phyloP scores from a whole-genome alignment of 2,888 invertebrate genomes.

The Empis stercorea region DNA sequence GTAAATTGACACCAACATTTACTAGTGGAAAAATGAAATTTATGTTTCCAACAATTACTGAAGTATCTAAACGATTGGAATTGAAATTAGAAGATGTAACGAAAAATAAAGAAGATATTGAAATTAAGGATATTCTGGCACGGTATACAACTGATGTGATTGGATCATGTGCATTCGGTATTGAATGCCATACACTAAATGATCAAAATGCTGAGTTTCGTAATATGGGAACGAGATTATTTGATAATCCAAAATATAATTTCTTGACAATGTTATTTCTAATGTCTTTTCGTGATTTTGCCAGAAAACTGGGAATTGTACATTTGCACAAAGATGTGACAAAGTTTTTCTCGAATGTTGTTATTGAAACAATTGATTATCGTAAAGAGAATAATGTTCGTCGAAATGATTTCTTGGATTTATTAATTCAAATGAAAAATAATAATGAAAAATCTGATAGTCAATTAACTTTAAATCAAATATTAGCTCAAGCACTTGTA shows the following conservation, averaged over 20 bases:
- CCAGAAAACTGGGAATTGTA: conserved; percentile 16
- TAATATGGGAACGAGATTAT: conserved; percentile 16
- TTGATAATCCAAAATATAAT: neutral
- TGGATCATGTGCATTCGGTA: conserved; percentile 29
- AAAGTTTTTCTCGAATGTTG: conserved; percentile 23
- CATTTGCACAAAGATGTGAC: conserved; percentile 16
- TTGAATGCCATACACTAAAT: conserved; percentile 28
- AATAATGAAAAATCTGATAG: neutral
- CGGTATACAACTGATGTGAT: conserved; percentile 35
- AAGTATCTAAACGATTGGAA: conserved; percentile 16
- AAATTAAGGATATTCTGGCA: conserved; percentile 26
- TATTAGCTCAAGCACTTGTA: conserved; percentile 38
- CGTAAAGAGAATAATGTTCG: conserved; percentile 18
- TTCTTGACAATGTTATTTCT: neutral
- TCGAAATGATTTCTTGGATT: conserved; percentile 22
- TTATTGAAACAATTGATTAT: conserved; percentile 19
- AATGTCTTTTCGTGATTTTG: neutral
- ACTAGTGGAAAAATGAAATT: conserved; percentile 39
- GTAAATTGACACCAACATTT: conserved; percentile 38
- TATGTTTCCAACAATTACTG: conserved; percentile 32
- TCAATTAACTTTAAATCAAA: conserved; percentile 25
- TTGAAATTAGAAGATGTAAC: conserved; percentile 12
- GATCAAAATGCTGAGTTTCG: conserved; percentile 30
- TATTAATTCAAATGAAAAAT: conserved; percentile 19
- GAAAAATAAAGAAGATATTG: conserved; percentile 13